Evolutionary conservation across 1,140 invertebrate genomes (phyloP).

Genomic region (Pseudoatta argentina): DNA sequence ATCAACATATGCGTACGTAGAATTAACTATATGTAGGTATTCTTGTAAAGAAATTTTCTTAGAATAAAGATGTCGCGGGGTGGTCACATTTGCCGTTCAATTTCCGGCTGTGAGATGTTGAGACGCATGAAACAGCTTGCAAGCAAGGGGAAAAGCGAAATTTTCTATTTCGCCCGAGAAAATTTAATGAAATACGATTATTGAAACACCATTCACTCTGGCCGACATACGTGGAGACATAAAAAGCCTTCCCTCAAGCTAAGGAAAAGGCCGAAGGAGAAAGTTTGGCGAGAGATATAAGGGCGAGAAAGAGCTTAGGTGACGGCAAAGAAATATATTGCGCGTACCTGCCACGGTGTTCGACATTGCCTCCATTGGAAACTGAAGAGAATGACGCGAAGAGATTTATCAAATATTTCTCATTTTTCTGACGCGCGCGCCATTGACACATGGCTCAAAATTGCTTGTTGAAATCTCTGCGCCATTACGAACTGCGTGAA

Average conservation of each 20-base stretch:
- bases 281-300: slow-evolving; percentile 43
- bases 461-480: slow-evolving; percentile 48
- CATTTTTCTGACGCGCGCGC: slow-evolving; percentile 45
- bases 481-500: slow-evolving; percentile 40
- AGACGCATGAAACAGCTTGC: neutral
- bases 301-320: slow-evolving; percentile 17
- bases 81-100: slow-evolving; percentile 48
- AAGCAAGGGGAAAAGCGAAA: slow-evolving; percentile 9
- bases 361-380: slow-evolving; percentile 40
- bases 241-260: slow-evolving; percentile 42
- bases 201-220: slow-evolving; percentile 66
- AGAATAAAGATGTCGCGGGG: neutral
- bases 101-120: slow-evolving; percentile 13
- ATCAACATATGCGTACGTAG: neutral
- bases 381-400: slow-evolving; percentile 53
- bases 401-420: slow-evolving; percentile 62
- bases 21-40: neutral
- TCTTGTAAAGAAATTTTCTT: neutral
- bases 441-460: slow-evolving; percentile 43
- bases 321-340: slow-evolving; percentile 64
- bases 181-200: slow-evolving; percentile 74
- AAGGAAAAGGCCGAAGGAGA: slow-evolving; percentile 23
- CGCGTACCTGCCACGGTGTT: slow-evolving; percentile 55
- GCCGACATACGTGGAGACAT: slow-evolving; percentile 53
- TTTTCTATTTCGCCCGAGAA: slow-evolving; percentile 63